Conservation (phyloP, 2,797 vertebrate genomes). For the Microchirus variegatus region DNA sequence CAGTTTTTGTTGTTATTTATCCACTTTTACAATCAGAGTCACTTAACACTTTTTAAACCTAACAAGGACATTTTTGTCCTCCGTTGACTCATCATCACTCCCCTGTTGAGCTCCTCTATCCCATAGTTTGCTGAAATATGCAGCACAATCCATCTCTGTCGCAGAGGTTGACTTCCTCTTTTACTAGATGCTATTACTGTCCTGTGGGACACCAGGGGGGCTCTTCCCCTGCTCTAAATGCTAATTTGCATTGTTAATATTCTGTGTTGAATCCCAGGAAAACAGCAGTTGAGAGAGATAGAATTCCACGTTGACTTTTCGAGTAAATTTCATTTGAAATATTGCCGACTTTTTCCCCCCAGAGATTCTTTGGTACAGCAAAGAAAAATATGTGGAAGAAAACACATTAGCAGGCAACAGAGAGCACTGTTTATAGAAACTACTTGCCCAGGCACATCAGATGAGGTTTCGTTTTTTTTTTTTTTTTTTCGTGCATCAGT, state of each 20-base stretch:
- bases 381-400: conserved; percentile 34
- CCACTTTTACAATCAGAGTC: conserved; percentile 59
- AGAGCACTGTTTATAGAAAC: conserved; percentile 26
- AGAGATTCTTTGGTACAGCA: conserved; percentile 21
- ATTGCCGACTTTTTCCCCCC: conserved; percentile 5
- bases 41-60: conserved; percentile 61
- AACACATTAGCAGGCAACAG: conserved; percentile 42
- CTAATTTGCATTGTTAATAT: conserved; percentile 74
- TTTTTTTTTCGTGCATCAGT: conserved; percentile 27
- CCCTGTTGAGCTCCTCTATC: conserved; percentile 26
- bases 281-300: conserved; percentile 48
- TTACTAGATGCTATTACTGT: conserved; percentile 59
- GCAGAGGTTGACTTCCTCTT: conserved; percentile 61
- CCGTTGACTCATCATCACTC: conserved; percentile 61
- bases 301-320: conserved; percentile 40
- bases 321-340: conserved; percentile 45
- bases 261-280: conserved; percentile 48
- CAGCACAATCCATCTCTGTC: conserved; percentile 71
- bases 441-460: conserved; percentile 20
- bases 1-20: conserved; percentile 28
- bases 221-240: conserved; percentile 61
- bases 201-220: conserved; percentile 59
- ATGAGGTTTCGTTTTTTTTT: too few relatives aligned
- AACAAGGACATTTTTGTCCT: conserved; percentile 67
- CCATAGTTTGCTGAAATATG: conserved; percentile 69